Percentiles rank a stretch among this genome's conserved stretches.
Evolutionary conservation across 2,113 vertebrate species (phyloP).

Genomic region (Gymnarchus niloticus): DNA sequence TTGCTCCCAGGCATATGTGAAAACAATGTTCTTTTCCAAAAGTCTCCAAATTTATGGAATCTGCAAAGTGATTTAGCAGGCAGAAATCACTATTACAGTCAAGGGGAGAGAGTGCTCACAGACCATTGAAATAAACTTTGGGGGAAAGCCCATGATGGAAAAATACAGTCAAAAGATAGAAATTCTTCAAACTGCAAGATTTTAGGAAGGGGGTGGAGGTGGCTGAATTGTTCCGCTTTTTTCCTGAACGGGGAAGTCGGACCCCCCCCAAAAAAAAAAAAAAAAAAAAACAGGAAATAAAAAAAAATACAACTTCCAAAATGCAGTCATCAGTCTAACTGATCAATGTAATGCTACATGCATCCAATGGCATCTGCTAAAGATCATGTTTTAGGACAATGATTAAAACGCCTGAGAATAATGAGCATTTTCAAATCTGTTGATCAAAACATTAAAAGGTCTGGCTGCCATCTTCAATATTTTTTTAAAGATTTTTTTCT

Average conservation of each 20-base stretch:
- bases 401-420: neutral
- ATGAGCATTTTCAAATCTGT: neutral
- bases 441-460: neutral
- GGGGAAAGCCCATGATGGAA: too few species aligned
- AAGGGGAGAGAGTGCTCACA: neutral
- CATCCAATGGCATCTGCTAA: slow-evolving; percentile 1
- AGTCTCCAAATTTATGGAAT: neutral
- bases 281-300: neutral
- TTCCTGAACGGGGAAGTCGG: neutral
- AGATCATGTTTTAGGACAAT: neutral
- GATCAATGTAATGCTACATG: neutral
- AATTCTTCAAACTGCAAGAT: too few species aligned
- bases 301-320: neutral
- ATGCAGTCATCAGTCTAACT: neutral
- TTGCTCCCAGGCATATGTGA: neutral
- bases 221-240: neutral
- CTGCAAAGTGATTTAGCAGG: neutral
- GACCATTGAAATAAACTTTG: neutral
- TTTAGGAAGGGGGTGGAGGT: too few species aligned
- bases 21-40: neutral
- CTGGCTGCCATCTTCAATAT: neutral
- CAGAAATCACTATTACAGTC: neutral
- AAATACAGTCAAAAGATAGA: too few species aligned
- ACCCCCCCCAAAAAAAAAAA: too few species aligned
- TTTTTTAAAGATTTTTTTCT: neutral